Evolutionary conservation across 2,113 vertebrate genomes (phyloP).

Genomic region (Microtus richardsoni): DNA sequence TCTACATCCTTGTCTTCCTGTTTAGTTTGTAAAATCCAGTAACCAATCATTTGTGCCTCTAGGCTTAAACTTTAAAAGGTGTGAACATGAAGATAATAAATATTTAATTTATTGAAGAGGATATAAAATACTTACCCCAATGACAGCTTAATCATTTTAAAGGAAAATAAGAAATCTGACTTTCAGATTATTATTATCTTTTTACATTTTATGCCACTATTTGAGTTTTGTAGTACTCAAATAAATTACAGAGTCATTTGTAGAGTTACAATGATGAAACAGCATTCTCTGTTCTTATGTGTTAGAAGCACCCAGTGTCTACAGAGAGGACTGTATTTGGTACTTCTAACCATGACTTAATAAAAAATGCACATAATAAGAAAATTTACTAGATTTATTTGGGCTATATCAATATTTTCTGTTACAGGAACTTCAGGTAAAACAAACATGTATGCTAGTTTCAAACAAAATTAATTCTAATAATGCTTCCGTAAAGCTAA

Average conservation of each 20-base stretch:
- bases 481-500: background rate
- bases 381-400: constrained; percentile 6
- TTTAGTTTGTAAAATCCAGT: background rate
- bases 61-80: background rate
- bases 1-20: background rate
- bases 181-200: background rate
- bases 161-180: background rate
- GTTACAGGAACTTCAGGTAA: background rate
- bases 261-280: background rate
- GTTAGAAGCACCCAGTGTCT: background rate
- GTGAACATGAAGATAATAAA: background rate
- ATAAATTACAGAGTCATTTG: background rate
- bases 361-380: background rate
- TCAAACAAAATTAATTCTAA: background rate
- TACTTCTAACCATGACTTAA: background rate
- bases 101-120: background rate
- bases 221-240: background rate
- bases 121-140: background rate
- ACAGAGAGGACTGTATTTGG: background rate
- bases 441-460: background rate
- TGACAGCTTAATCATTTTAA: background rate
- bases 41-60: background rate
- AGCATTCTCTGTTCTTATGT: background rate
- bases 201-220: background rate
- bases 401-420: background rate